These are phyloP conservation scores for Agraylea sexmaculata DNA, from an alignment of 1,140 invertebrate genomes.

Conservation along the genomic window DNA sequence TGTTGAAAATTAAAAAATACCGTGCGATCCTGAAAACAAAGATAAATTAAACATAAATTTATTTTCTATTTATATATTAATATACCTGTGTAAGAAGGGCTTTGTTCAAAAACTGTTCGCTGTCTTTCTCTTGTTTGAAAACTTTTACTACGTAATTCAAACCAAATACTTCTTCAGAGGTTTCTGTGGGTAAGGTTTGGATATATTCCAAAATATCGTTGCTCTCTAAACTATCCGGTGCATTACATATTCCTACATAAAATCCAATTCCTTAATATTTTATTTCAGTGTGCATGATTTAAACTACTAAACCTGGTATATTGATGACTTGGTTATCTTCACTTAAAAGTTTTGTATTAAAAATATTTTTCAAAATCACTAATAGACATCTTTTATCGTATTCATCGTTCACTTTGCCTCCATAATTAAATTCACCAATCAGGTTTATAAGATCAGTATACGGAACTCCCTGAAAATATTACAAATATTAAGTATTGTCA, in stretches of 20 bases:
- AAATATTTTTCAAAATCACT: conserved; percentile 75
- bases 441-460: conserved; percentile 82
- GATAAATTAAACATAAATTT: too few relatives aligned
- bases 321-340: conserved; percentile 49
- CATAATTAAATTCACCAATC: conserved; percentile 94
- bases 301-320: conserved; percentile 34
- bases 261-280: background rate
- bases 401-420: conserved; percentile 88
- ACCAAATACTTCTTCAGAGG: conserved; percentile 79
- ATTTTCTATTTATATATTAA: conserved; percentile 4
- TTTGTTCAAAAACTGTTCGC: conserved; percentile 64
- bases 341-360: conserved; percentile 46
- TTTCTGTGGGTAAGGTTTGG: conserved; percentile 62
- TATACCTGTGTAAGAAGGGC: conserved; percentile 74
- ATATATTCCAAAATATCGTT: conserved; percentile 68
- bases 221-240: conserved; percentile 63
- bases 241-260: conserved; percentile 54
- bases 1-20: too few relatives aligned
- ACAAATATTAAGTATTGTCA: conserved; percentile 13
- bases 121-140: conserved; percentile 85
- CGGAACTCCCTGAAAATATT: conserved; percentile 54
- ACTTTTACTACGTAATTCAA: conserved; percentile 93
- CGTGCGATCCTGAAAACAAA: too few relatives aligned
- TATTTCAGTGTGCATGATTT: background rate
- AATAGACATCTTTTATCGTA: conserved; percentile 83